Conservation (phyloP, 2,797 vertebrate species). For the Arnoldichthys spilopterus region DNA sequence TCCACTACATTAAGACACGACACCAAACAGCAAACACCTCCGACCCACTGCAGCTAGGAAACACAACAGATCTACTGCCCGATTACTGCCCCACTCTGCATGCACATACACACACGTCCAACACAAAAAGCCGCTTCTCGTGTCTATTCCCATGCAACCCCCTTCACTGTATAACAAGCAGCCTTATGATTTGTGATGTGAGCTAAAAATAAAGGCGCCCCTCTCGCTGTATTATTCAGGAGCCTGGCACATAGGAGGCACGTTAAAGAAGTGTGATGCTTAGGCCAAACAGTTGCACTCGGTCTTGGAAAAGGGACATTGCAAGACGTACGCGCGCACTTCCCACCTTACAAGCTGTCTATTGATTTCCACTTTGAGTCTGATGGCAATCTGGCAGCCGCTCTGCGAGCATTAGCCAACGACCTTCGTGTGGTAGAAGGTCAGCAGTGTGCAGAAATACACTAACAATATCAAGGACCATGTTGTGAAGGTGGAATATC, state of each 20-base stretch:
- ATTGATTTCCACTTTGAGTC: neutral
- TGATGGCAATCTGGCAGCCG: neutral
- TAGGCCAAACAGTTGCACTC: neutral
- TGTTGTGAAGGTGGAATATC: too few species aligned
- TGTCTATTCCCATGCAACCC: neutral
- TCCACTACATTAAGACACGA: too few species aligned
- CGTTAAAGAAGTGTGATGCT: neutral
- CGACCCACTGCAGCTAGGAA: too few species aligned
- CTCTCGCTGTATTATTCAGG: neutral
- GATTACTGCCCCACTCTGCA: too few species aligned
- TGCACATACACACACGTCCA: neutral
- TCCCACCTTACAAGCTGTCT: neutral
- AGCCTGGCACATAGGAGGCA: too few species aligned
- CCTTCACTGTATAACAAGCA: neutral
- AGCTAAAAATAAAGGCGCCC: neutral
- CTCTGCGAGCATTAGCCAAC: neutral
- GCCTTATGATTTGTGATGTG: neutral
- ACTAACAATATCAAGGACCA: neutral
- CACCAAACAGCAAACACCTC: too few species aligned
- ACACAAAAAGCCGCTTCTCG: neutral
- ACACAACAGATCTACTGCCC: too few species aligned
- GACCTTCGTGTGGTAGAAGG: neutral
- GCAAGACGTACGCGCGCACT: neutral
- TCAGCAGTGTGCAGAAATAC: neutral
- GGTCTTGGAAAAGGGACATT: neutral